Evolutionary conservation across 2,888 invertebrate species (phyloP), one percentile per base, ranked within the genome.

Genomic region (Calliopum simillimum): DNA sequence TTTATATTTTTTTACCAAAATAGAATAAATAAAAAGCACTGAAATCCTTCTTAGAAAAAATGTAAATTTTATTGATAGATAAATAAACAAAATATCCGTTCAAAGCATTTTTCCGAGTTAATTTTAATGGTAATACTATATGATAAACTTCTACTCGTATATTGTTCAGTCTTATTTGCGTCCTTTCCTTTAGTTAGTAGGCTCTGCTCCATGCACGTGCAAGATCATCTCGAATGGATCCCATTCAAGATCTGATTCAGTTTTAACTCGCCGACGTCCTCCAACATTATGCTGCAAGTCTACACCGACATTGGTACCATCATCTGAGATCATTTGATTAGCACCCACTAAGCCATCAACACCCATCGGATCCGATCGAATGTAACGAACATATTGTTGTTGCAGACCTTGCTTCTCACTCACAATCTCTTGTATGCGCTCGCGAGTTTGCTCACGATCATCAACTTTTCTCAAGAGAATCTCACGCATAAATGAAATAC

Each of bases 221-320:
- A 83, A 75, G 66, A 83, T 83, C 84, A 83, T 83, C 72, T 83
- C 83, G 56, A 83, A 83, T 33, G 83, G 83, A 79, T 83, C 83
- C 83, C 83, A 83, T 69, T 83, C 83, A 58, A 83, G 75, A 70
- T 83, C 83, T 4, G 80, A 71, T 55, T 83, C 83, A 64, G 81
- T 80, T 76, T 84, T 84, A 25, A 83, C 78, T 12, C 81, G 81
- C n/a, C 77, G 68, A 21, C 62, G 59, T 4, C 49, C 51, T 8
- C 46, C 55, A 11, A 43, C 62, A 12, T 56, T 56, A 16, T 73
- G 23, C 73, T 66, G n/a, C 73, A 70, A 73, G 66, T 51, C 74
- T 73, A 33, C 75, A 68, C 71, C 73, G 72, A 56, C 74, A 71
- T 68, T 69, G 62, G 25, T 19, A 21, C 16, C 13, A 6, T 19